Evolutionary conservation across 1,140 invertebrate genomes (phyloP), one percentile per base, ranked within the genome.

Genomic region (Trypoxylus dichotomus): DNA sequence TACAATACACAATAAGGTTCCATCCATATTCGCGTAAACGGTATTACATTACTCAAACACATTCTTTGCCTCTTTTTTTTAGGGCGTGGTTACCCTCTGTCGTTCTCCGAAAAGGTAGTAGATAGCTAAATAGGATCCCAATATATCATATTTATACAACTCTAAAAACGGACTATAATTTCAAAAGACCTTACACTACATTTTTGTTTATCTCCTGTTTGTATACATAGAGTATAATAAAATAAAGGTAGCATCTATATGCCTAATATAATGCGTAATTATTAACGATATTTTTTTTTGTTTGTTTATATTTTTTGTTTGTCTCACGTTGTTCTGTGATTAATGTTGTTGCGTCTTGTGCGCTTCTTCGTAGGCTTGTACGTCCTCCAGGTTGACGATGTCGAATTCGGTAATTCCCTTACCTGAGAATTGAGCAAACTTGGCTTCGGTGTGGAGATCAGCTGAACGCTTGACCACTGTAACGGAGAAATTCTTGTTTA

Each of bases 351-450:
- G 29, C 5, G 54, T 25, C 43, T 75, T 54, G 13, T 75, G 74
- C 25, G 74, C 32, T 2, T 83, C 81, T 80, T 85, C 85, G 77
- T 83, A 86, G 21, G 78, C 81, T 42, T 86, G 82, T 21, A 92
- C 84, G 43, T 91, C 89, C 8, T 87, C 85, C 75, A 94, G 86
- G 85, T 95, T 95, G 21, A 91, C 81, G 80, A 96, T 92, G 83
- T 93, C 87, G 77, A 94, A 90, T 85, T 94, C 91, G 74, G 92
- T 88, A 54, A 95, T 90, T 79, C 89, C 89, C 58, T 91, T 91
- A 24, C 94, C 94, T 76, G 94, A 90, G 87, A 94, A 95, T 81
- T 92, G 91, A n/a, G 91, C 90, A 85, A 92, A 95, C 76, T 92
- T 90, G 63, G 88, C 87, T 37, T 86, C 84, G 7, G 86, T 82